These are phyloP conservation scores for Lomographa bimaculata DNA, from an alignment of 2,888 invertebrate genomes.

Conservation along the genomic window DNA sequence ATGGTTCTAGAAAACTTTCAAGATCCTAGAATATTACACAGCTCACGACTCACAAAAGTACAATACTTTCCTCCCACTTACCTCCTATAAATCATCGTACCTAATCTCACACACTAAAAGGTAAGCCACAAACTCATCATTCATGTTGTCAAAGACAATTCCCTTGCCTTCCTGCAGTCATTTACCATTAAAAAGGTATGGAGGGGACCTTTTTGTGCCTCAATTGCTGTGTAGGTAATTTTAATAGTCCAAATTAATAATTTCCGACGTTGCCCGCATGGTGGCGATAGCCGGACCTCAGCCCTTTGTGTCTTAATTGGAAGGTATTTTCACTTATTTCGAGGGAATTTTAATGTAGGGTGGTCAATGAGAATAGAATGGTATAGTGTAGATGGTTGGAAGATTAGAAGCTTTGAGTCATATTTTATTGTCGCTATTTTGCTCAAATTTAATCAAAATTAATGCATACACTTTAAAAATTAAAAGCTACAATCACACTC, in stretches of 20 bases:
- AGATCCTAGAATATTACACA: too few species aligned
- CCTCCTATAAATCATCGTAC: too few species aligned
- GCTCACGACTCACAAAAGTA: too few species aligned
- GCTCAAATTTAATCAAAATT: too few species aligned
- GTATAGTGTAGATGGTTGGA: too few species aligned
- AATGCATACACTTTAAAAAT: too few species aligned
- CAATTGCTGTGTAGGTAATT: slow-evolving; percentile 65
- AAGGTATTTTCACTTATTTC: slow-evolving; percentile 54
- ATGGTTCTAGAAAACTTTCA: too few species aligned
- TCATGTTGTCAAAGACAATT: slow-evolving; percentile 53
- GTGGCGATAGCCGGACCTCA: slow-evolving; percentile 40
- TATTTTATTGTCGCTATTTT: too few species aligned
- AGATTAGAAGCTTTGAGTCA: too few species aligned
- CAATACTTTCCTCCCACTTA: too few species aligned
- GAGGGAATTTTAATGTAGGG: slow-evolving; percentile 43
- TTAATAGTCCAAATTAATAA: slow-evolving; percentile 72
- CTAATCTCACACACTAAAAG: slow-evolving; percentile 29
- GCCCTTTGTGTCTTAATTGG: slow-evolving; percentile 62
- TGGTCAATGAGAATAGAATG: slow-evolving; percentile 41
- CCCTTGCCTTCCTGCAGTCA: slow-evolving; percentile 41
- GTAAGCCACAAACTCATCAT: slow-evolving; percentile 42
- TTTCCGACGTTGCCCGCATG: slow-evolving; percentile 64
- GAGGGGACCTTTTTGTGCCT: slow-evolving; percentile 60
- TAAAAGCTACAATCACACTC: too few species aligned
- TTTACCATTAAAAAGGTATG: slow-evolving; percentile 58